Percentiles rank a stretch among this genome's conserved stretches.
Evolutionary conservation across 2,113 vertebrate species (phyloP).

Genomic region (Tichodroma muraria): DNA sequence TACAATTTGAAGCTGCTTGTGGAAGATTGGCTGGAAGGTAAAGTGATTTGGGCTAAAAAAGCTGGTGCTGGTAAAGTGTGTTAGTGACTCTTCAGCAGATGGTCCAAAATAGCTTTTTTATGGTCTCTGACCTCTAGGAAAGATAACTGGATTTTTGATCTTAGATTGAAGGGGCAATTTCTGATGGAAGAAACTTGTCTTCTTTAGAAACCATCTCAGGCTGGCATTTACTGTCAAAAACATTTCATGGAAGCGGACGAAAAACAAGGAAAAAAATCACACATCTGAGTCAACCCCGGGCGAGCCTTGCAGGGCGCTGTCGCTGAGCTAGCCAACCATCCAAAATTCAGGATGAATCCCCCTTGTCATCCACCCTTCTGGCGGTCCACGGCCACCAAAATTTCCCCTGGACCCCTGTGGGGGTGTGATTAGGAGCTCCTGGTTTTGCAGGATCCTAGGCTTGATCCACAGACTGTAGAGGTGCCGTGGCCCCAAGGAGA

Average conservation of each 20-base stretch:
- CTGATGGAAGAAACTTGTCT: not conserved
- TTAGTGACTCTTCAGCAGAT: not conserved
- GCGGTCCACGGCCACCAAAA: not conserved
- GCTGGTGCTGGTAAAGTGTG: not conserved
- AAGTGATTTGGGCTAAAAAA: slow-evolving; percentile 19
- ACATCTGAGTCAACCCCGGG: not conserved
- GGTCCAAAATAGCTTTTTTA: not conserved
- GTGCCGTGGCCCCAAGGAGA: rapidly evolving
- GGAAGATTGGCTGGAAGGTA: slow-evolving; percentile 11
- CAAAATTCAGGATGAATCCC: rapidly evolving
- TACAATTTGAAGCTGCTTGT: slow-evolving; percentile 18
- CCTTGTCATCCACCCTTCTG: not conserved
- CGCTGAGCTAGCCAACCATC: rapidly evolving
- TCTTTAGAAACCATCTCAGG: not conserved
- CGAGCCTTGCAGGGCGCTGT: rapidly evolving
- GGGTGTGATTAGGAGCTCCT: not conserved
- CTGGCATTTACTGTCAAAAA: not conserved
- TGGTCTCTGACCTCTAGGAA: not conserved
- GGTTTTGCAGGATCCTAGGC: not conserved
- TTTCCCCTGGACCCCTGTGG: rapidly evolving
- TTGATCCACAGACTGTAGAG: rapidly evolving
- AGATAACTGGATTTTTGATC: not conserved
- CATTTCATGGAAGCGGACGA: not conserved
- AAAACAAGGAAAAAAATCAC: not conserved
- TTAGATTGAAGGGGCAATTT: not conserved